Evolutionary conservation across 2,888 invertebrate genomes (phyloP).

Genomic region (Periphyllus acericola): DNA sequence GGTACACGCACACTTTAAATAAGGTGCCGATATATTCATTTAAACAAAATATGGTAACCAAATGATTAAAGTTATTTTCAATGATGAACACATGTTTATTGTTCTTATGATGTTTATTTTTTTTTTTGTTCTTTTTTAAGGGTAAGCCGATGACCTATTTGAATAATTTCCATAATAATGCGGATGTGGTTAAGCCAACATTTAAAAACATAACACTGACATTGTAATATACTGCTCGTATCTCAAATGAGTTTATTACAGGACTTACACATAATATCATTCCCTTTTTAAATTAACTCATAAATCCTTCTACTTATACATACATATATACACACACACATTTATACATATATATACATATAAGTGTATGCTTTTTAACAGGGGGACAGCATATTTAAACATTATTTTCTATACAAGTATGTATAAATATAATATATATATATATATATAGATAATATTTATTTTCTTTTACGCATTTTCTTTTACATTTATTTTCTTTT

Average conservation of each 20-base stretch:
- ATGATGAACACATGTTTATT: slow-evolving; percentile 39
- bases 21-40: background rate
- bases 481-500: no score
- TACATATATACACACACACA: no score
- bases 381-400: background rate
- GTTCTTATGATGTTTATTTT: slow-evolving; percentile 18
- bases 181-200: slow-evolving; percentile 52
- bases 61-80: slow-evolving; percentile 18
- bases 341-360: background rate
- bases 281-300: slow-evolving; percentile 41
- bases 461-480: no score
- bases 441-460: no score
- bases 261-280: slow-evolving; percentile 16
- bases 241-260: slow-evolving; percentile 47
- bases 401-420: background rate
- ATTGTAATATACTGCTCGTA: slow-evolving; percentile 47
- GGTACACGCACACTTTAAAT: no score
- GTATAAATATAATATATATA: no score
- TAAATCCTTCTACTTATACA: slow-evolving; percentile 35
- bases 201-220: slow-evolving; percentile 31
- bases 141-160: slow-evolving; percentile 53
- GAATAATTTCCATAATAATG: slow-evolving; percentile 58
- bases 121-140: background rate
- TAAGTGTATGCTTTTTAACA: slow-evolving; percentile 6
- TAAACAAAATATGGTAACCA: slow-evolving; percentile 26